Percentiles rank a stretch among this genome's conserved stretches.
Conservation (phyloP, 37 sponge, comb jelly and placozoan genomes). For the Agelas oroides region DNA sequence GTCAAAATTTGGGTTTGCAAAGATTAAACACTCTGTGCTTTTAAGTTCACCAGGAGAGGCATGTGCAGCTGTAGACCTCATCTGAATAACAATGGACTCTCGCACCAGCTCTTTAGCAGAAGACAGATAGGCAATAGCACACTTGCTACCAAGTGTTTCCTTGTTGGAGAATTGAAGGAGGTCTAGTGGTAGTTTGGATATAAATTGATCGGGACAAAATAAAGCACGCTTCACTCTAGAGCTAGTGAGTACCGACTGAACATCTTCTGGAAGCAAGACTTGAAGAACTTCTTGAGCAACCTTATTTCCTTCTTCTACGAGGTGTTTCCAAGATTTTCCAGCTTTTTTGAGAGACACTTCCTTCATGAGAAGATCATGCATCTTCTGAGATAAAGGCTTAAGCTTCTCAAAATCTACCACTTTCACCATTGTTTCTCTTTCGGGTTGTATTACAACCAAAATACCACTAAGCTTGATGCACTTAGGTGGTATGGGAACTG, state of each 20-base stretch:
- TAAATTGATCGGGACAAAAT: slow-evolving; percentile 34
- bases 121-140: slow-evolving; percentile 28
- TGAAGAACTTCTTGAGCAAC: slow-evolving; percentile 19
- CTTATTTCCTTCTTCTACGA: slow-evolving; percentile 19
- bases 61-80: too few relatives aligned
- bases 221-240: neutral
- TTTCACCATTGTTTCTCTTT: slow-evolving; percentile 7
- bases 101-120: slow-evolving; percentile 31
- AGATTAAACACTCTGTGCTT: neutral
- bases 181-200: slow-evolving; percentile 36
- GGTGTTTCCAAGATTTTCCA: slow-evolving; percentile 33
- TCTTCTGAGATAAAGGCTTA: slow-evolving; percentile 6
- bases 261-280: slow-evolving; percentile 16
- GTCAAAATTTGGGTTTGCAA: slow-evolving; percentile 48
- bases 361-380: slow-evolving; percentile 29
- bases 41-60: too few relatives aligned
- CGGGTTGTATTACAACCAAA: slow-evolving; percentile 6
- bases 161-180: slow-evolving; percentile 24
- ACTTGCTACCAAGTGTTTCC: slow-evolving; percentile 20
- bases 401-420: slow-evolving; percentile 28
- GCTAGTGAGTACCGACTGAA: slow-evolving; percentile 1
- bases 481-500: slow-evolving; percentile 56
- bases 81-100: neutral
- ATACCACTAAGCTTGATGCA: neutral
- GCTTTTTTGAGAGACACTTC: slow-evolving; percentile 35